Conservation (phyloP, 1,140 invertebrate genomes). For the Protaetia brevitarsis region DNA sequence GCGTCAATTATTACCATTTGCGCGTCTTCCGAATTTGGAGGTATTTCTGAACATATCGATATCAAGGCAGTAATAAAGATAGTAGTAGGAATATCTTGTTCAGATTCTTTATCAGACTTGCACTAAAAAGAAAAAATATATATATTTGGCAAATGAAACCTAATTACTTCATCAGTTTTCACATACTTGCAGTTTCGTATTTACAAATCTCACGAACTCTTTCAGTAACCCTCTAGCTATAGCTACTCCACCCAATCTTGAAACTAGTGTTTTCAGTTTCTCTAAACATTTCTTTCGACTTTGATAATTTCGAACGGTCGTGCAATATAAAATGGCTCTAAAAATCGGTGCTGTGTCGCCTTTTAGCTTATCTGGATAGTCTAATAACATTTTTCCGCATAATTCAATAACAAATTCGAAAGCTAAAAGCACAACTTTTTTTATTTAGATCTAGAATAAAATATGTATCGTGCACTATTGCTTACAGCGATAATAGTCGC, state of each 20-base stretch:
- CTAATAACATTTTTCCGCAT: constrained; percentile 61
- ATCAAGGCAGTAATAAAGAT: constrained; percentile 50
- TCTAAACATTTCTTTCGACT: constrained; percentile 45
- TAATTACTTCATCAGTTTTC: not conserved
- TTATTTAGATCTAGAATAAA: not conserved
- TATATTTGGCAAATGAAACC: not conserved
- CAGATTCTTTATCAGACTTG: constrained; percentile 9
- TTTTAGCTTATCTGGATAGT: constrained; percentile 59
- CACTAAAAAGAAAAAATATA: not conserved
- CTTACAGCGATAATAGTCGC: too few relatives aligned
- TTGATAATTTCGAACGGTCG: constrained; percentile 49
- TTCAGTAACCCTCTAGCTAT: constrained; percentile 56
- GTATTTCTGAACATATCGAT: constrained; percentile 53
- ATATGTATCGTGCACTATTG: too few relatives aligned
- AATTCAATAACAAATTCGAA: constrained; percentile 61
- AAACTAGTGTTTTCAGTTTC: constrained; percentile 44
- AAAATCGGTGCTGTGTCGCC: constrained; percentile 58
- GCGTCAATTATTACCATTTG: constrained; percentile 58
- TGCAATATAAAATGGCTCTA: constrained; percentile 61
- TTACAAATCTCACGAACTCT: constrained; percentile 60
- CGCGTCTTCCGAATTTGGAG: constrained; percentile 51
- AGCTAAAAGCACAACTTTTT: constrained; percentile 44
- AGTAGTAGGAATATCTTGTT: constrained; percentile 30
- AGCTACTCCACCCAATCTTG: constrained; percentile 42
- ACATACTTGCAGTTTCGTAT: constrained; percentile 52